Evolutionary conservation across 53 echinoderm and acorn worm species (phyloP), one percentile per base, ranked within the genome.

Genomic region (Holothuria scabra): DNA sequence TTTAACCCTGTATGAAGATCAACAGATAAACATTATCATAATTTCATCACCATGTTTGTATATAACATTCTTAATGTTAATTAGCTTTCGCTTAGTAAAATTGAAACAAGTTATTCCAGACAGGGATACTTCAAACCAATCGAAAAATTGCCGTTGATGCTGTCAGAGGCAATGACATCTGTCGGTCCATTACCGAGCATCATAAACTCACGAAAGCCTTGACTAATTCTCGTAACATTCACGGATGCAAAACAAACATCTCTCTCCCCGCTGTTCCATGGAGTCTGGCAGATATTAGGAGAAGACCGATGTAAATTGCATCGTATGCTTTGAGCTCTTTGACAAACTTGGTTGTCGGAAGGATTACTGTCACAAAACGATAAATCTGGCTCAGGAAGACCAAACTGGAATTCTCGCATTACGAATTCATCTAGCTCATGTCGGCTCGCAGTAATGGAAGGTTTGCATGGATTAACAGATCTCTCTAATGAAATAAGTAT

Each of bases 191-290:
- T 38, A 12, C 68, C 68, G 11, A 68, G 38, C 18, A 68, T 33
- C 68, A 68, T 68, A 19, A 68, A 68, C 2, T 68, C 33, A 29
- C 68, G 68, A 38, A 68, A 68, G 3, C 22, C 33, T n/a, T 68
- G 18, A 4, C 34, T 68, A 19, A 32, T 38, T 21, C 12, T 28
- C 8, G 8, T n/a, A 14, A 68, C 22, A 12, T 35, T 12, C n/a
- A 68, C 68, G 6, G 68, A 68, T 8, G 68, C 38, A 33, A 13
- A 33, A 30, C 68, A 68, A 8, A 8, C 8, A 12, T 2, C 19
- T 9, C 26, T 8, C 2, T 28, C 33, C 8, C 8, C 10, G 26
- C 10, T 23, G 26, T 66, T 6, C 66, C 66, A 66, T 18, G 35
- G 6, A 6, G 33, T 66, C 33, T 66, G 66, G 29, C 66, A 66